Percentiles rank a stretch among this genome's conserved stretches.
Evolutionary conservation across 2,113 vertebrate genomes (phyloP).

Genomic region (Prionailurus viverrinus): DNA sequence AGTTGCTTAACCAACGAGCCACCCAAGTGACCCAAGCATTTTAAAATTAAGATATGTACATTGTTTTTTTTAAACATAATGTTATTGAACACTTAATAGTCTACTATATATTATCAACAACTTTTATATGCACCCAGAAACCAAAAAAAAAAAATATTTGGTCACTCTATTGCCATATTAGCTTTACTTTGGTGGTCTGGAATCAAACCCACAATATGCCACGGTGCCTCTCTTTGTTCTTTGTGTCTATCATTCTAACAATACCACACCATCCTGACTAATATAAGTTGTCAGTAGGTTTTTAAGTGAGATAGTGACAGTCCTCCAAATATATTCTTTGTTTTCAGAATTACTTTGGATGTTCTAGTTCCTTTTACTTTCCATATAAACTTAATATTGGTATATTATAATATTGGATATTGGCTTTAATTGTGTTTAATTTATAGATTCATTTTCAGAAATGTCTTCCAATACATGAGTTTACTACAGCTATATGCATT

Average conservation of each 20-base stretch:
- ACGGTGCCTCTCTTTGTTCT: neutral
- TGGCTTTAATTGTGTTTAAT: neutral
- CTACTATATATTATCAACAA: neutral
- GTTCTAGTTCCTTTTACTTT: neutral
- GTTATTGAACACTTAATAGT: neutral
- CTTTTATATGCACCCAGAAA: neutral
- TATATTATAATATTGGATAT: neutral
- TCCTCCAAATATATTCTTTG: neutral
- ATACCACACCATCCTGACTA: neutral
- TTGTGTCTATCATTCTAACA: neutral
- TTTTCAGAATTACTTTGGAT: neutral
- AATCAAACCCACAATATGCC: neutral
- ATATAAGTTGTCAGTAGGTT: neutral
- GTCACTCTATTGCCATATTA: neutral
- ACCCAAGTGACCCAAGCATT: neutral
- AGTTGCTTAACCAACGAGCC: too few relatives aligned
- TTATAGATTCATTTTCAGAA: neutral
- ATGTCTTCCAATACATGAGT: neutral
- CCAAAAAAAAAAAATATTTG: neutral
- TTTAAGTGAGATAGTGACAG: neutral
- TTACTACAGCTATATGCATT: neutral
- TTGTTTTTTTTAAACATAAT: neutral
- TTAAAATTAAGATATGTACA: neutral
- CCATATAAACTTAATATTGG: neutral
- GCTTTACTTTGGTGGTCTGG: neutral